Percentiles rank a stretch among this genome's conserved stretches.
Evolutionary conservation across 2,797 vertebrate species (phyloP).

Genomic region (Sus cebifrons): DNA sequence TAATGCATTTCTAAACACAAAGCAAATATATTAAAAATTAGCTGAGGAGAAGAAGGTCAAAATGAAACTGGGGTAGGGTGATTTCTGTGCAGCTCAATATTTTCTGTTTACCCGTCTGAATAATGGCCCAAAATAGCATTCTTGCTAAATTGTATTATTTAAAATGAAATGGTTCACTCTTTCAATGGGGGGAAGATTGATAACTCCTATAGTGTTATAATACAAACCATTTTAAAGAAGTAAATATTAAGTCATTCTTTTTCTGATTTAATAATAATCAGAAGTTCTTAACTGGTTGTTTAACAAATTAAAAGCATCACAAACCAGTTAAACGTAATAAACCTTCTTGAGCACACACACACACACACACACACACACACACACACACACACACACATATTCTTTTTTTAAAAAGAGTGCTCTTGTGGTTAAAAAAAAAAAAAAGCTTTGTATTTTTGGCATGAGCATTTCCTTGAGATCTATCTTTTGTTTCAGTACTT

Average conservation of each 20-base stretch:
- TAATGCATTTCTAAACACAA: constrained; percentile 71
- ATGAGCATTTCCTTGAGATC: neutral
- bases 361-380: accelerated
- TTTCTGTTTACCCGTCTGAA: constrained; percentile 53
- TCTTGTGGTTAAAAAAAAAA: neutral
- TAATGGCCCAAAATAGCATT: constrained; percentile 50
- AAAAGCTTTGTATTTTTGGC: neutral
- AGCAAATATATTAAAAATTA: constrained; percentile 48
- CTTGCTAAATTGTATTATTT: constrained; percentile 24
- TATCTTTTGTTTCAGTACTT: constrained; percentile 18
- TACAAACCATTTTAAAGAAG: constrained; percentile 19
- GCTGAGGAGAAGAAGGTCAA: constrained; percentile 66
- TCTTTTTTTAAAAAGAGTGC: neutral
- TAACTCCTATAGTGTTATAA: constrained; percentile 37
- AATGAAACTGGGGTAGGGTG: constrained; percentile 49
- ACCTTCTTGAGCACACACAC: neutral
- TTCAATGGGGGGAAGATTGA: constrained; percentile 62
- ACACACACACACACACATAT: neutral
- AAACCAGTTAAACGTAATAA: neutral
- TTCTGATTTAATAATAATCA: constrained; percentile 30
- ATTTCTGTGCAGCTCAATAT: constrained; percentile 17
- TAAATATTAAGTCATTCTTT: constrained; percentile 41
- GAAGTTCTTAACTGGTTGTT: constrained; percentile 55
- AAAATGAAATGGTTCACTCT: constrained; percentile 61
- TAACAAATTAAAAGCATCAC: constrained; percentile 57